phyloP scores from a whole-genome alignment of 2,888 invertebrate genomes.

The Drosophila ezoana region DNA sequence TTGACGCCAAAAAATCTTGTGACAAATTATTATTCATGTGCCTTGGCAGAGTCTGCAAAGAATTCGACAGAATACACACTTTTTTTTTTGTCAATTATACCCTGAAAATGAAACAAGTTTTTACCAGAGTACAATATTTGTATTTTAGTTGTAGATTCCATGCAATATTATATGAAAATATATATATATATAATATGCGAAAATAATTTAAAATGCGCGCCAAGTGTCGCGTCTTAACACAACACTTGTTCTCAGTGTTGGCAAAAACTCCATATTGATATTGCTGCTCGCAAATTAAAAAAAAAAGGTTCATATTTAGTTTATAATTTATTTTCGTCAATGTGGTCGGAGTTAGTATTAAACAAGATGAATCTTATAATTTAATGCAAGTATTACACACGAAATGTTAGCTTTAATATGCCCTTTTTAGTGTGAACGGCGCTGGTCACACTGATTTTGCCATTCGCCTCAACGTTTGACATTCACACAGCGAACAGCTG shows the following conservation, averaged over 20 bases:
- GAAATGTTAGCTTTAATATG: background rate
- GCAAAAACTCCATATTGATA: constrained; percentile 7
- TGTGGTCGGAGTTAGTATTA: background rate
- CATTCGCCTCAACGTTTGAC: constrained; percentile 37
- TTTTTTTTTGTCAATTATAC: background rate
- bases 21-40: constrained; percentile 36
- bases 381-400: no score
- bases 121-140: no score
- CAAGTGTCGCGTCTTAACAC: constrained; percentile 5
- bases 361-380: background rate
- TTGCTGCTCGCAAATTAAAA: constrained; percentile 19
- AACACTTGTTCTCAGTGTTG: constrained; percentile 34
- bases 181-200: no score
- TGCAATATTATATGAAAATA: background rate
- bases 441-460: constrained; percentile 36
- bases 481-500: constrained; percentile 49
- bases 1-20: constrained; percentile 40
- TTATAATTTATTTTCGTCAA: no score
- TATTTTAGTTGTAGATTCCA: no score
- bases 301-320: background rate
- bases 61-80: background rate
- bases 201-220: constrained; percentile 34
- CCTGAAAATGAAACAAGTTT: no score
- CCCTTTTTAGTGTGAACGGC: background rate
- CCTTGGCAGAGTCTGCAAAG: constrained; percentile 8